These are phyloP conservation scores for Kryptolebias ocellatus DNA, from an alignment of 2,797 vertebrate species.

Conservation along the genomic window DNA sequence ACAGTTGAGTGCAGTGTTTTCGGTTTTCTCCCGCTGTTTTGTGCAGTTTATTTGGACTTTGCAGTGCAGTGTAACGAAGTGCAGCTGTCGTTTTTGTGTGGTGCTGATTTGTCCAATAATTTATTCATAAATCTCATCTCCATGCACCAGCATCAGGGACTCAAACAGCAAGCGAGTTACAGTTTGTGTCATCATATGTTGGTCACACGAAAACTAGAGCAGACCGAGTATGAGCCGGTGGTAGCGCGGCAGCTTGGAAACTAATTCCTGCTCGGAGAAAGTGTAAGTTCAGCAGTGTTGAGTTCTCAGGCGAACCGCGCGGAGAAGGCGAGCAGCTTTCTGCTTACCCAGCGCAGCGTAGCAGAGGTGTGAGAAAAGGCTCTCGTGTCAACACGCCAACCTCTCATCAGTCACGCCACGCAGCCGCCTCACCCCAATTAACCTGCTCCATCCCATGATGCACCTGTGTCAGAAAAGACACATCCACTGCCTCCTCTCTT, in stretches of 20 bases:
- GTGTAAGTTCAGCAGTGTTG: slow-evolving; percentile 32
- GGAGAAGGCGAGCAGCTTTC: slow-evolving; percentile 36
- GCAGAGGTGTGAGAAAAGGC: slow-evolving; percentile 63
- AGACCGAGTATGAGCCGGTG: slow-evolving; percentile 37
- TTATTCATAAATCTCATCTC: slow-evolving; percentile 70
- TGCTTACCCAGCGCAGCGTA: slow-evolving; percentile 59
- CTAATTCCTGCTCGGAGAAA: slow-evolving; percentile 13
- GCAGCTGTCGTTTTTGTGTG: slow-evolving; percentile 42
- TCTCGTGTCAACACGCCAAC: slow-evolving; percentile 75
- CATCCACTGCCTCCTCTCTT: slow-evolving; percentile 46
- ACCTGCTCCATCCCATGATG: slow-evolving; percentile 67
- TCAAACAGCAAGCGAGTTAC: slow-evolving; percentile 46
- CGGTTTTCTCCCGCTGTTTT: slow-evolving; percentile 43
- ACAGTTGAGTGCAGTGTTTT: slow-evolving; percentile 56
- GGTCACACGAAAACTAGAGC: slow-evolving; percentile 51
- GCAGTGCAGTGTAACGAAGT: slow-evolving; percentile 44
- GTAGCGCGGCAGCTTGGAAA: slow-evolving; percentile 21
- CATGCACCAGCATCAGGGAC: slow-evolving; percentile 55
- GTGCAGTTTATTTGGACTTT: slow-evolving; percentile 56
- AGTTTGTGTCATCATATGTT: slow-evolving; percentile 54
- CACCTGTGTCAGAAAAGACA: slow-evolving; percentile 68
- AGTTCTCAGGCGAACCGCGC: slow-evolving; percentile 29
- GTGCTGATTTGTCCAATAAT: slow-evolving; percentile 55
- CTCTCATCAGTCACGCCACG: slow-evolving; percentile 75
- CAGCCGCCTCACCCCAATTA: slow-evolving; percentile 75